Evolutionary conservation across 2,888 invertebrate species (phyloP), one percentile per base, ranked within the genome.

Genomic region (Brenthis daphne): DNA sequence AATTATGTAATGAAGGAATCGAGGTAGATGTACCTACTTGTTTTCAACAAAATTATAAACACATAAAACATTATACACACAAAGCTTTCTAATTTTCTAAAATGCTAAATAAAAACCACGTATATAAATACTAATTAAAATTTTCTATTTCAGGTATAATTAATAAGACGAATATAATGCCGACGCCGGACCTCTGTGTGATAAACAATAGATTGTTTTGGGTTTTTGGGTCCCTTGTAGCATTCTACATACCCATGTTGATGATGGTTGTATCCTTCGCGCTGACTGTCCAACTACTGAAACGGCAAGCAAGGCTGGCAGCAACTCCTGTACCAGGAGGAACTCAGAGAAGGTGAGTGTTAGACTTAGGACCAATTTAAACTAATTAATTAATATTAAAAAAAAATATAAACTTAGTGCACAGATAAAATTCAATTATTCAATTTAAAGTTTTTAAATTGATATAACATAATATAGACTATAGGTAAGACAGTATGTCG

Each of bases 181-280:
- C 97, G 6, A 94, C 95, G 64, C 94, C 95, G 57, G 94, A 95
- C 55, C 87, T 94, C 68, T 97, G 97, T 86, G 96, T 96, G 71
- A 97, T 97, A 85, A 97, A 97, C 93, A 97, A 97, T 86, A 92
- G 96, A 4, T 94, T 96, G 47, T 97, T 97, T 88, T 97, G 97
- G 94, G 96, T 98, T 65, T 97, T 98, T 85, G 99, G 98, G 24
- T 98, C 98, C 0, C 90, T 98, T 82, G 96, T 98, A 68, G 97
- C 98, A 50, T 99, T 99, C 92, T 98, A 98, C 93, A 96, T 99
- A 75, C 99, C 99, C 6, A 97, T 99, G 96, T 93, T 98, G 76
- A 97, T 97, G 77, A 99, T 99, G 99, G 96, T 98, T 72, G 95
- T 97, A 68, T 97, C 98, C 1, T 99, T 98, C 83, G 96, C 97